A percentile compares a stretch with the other conserved stretches of the same genome.
phyloP scores from a whole-genome alignment of 2,113 vertebrate genomes.

The Corythaeola cristata region DNA sequence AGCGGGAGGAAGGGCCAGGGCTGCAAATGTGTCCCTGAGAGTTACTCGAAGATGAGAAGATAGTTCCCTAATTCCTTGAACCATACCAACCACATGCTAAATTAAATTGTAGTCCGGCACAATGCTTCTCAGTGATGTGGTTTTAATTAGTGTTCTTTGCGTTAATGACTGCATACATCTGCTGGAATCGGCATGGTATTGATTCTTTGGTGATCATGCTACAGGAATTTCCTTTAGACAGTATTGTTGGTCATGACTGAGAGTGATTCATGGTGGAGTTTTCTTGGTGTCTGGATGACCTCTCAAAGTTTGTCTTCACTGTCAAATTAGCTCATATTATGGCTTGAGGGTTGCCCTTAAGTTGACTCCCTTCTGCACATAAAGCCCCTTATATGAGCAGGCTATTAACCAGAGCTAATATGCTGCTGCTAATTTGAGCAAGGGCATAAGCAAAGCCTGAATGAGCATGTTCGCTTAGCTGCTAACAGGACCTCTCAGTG shows the following conservation, averaged over 20 bases:
- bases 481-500: not conserved
- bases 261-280: conserved; percentile 44
- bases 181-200: not conserved
- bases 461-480: not conserved
- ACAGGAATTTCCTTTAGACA: conserved; percentile 38
- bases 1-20: not conserved
- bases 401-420: conserved; percentile 24
- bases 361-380: conserved; percentile 57
- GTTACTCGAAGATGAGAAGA: not conserved
- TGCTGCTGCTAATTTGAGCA: conserved; percentile 9
- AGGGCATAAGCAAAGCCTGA: not conserved
- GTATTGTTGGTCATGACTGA: not conserved
- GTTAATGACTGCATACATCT: not conserved
- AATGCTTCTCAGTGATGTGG: not conserved
- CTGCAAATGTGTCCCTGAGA: not conserved
- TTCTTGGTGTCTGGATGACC: conserved; percentile 54
- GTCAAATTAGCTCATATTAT: conserved; percentile 57
- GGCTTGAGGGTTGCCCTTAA: conserved; percentile 50
- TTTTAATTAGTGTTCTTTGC: conserved; percentile 27
- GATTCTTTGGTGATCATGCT: conserved; percentile 30
- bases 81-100: not conserved
- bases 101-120: not conserved
- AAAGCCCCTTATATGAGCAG: conserved; percentile 44
- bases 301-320: conserved; percentile 64
- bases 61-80: not conserved